Conservation (phyloP, 2,888 invertebrate genomes). For the Caenorhabditis zanzibari region DNA sequence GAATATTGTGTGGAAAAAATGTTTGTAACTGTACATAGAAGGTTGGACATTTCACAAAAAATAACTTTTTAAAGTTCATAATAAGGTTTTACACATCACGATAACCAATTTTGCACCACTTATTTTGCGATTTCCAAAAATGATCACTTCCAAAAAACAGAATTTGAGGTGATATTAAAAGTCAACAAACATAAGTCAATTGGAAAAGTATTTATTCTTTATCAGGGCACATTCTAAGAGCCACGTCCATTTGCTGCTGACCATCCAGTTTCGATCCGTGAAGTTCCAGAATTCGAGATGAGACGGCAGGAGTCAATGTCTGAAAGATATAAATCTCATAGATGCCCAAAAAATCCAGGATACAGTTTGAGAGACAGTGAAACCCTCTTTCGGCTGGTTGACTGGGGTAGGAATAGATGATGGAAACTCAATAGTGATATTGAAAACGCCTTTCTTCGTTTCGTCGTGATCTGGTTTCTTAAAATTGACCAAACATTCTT, state of each 20-base stretch:
- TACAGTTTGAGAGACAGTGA: constrained; percentile 14
- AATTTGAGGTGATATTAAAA: too few relatives aligned
- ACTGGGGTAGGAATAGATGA: constrained; percentile 4
- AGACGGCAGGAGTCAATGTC: constrained; percentile 11
- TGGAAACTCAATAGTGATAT: constrained; percentile 26
- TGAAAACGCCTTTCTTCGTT: constrained; percentile 6
- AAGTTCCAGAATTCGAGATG: not conserved
- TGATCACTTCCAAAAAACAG: too few relatives aligned
- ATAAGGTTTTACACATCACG: too few relatives aligned
- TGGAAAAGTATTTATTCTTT: too few relatives aligned
- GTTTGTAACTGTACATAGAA: too few relatives aligned
- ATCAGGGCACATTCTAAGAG: constrained; percentile 15
- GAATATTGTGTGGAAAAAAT: too few relatives aligned
- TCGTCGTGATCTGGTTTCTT: constrained; percentile 14
- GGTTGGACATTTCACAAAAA: too few relatives aligned
- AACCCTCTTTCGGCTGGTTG: constrained; percentile 5
- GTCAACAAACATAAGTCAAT: too few relatives aligned
- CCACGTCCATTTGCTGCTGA: constrained; percentile 6
- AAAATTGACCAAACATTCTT: constrained; percentile 26
- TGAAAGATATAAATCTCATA: not conserved
- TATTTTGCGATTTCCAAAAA: too few relatives aligned
- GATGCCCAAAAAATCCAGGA: not conserved
- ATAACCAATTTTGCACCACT: too few relatives aligned
- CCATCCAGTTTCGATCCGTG: constrained; percentile 5
- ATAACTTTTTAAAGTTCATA: too few relatives aligned